These are phyloP conservation scores for Montipora foliosa DNA, from an alignment of 64 coral and sea anemone species.

Conservation along the genomic window DNA sequence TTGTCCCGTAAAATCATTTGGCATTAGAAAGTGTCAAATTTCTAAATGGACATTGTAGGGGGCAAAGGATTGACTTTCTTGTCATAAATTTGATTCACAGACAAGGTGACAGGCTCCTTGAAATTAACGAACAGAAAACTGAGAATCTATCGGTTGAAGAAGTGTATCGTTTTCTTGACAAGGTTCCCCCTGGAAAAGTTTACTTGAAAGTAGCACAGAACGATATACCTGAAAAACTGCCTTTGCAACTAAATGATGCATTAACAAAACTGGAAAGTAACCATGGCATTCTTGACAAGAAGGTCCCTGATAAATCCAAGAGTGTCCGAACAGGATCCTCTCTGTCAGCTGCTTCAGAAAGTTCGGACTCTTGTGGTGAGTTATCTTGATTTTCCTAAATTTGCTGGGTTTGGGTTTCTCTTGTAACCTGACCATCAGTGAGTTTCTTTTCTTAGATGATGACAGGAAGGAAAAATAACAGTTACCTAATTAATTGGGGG, in stretches of 20 bases:
- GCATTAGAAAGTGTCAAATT: no score
- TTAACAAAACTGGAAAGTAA: constrained; percentile 53
- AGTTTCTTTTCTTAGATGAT: no score
- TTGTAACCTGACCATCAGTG: no score
- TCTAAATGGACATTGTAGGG: no score
- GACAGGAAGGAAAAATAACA: no score
- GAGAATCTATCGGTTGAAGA: constrained; percentile 32
- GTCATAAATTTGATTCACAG: background rate
- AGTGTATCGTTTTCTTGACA: constrained; percentile 54
- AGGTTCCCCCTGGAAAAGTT: constrained; percentile 64
- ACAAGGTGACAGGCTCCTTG: constrained; percentile 64
- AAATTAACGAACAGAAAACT: constrained; percentile 62
- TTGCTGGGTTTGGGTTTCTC: no score
- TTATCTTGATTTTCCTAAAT: background rate
- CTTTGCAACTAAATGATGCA: constrained; percentile 34
- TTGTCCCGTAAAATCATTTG: no score
- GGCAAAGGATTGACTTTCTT: background rate
- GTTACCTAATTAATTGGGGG: no score
- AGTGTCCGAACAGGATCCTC: background rate
- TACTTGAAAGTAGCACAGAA: constrained; percentile 25
- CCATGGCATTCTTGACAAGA: constrained; percentile 60
- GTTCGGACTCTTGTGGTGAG: constrained; percentile 39
- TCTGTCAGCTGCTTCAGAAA: background rate
- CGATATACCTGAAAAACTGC: constrained; percentile 20
- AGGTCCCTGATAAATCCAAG: constrained; percentile 31